phyloP scores from a whole-genome alignment of 1,140 invertebrate species.

The Bombus vancouverensis region DNA sequence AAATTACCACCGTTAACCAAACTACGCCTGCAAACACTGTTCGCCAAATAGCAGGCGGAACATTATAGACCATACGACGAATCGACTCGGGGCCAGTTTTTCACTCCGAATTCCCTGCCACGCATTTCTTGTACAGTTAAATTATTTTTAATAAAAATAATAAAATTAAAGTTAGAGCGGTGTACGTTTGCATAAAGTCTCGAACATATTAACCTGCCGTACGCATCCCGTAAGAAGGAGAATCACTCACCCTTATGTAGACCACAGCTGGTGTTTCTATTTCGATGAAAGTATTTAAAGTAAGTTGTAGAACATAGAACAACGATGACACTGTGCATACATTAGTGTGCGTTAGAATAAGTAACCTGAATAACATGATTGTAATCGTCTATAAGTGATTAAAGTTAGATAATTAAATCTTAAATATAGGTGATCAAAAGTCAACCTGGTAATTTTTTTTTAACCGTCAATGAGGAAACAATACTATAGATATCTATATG shows the following conservation, averaged over 20 bases:
- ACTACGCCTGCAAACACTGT: background rate
- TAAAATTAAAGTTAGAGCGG: conserved; percentile 10
- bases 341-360: no score
- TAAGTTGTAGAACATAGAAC: background rate
- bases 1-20: background rate
- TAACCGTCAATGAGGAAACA: no score
- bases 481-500: no score
- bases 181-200: conserved; percentile 6
- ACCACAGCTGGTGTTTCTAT: background rate
- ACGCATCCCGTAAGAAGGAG: background rate
- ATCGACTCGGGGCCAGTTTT: background rate
- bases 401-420: no score
- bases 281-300: background rate
- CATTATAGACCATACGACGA: background rate
- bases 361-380: no score
- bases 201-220: background rate
- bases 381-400: no score
- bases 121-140: background rate
- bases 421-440: no score
- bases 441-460: no score
- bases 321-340: no score
- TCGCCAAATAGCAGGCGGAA: no score
- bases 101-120: background rate
- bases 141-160: no score
- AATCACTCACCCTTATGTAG: background rate